phyloP scores from a whole-genome alignment of 1,140 invertebrate species.

The Drosophila willistoni region DNA sequence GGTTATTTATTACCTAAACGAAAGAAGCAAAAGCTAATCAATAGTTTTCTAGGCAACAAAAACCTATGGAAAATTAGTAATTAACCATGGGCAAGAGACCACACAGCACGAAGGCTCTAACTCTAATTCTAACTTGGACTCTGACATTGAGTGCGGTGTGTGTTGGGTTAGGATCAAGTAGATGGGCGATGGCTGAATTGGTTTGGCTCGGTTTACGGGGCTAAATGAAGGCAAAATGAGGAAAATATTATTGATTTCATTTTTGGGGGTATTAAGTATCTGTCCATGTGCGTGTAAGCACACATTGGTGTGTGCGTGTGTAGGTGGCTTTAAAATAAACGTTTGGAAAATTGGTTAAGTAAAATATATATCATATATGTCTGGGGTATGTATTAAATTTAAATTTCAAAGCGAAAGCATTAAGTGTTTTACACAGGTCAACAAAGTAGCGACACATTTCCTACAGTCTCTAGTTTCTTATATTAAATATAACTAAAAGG shows the following conservation, averaged over 20 bases:
- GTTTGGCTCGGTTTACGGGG: no score
- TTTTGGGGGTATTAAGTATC: constrained; percentile 9
- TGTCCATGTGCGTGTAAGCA: background rate
- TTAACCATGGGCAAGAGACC: constrained; percentile 35
- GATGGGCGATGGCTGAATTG: background rate
- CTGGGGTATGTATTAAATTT: background rate
- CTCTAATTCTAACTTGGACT: background rate
- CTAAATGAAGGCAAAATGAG: background rate
- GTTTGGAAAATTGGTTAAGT: background rate
- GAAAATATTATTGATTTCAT: constrained; percentile 21
- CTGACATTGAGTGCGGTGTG: constrained; percentile 9
- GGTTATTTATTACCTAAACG: constrained; percentile 66
- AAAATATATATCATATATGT: background rate
- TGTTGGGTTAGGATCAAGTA: constrained; percentile 11
- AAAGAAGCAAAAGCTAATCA: constrained; percentile 52
- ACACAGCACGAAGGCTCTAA: constrained; percentile 3
- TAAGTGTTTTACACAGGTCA: background rate
- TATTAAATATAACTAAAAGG: no score
- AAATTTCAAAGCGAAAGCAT: background rate
- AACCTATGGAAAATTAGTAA: constrained; percentile 48
- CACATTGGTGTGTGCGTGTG: background rate
- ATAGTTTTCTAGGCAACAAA: constrained; percentile 45
- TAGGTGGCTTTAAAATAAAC: constrained; percentile 3
- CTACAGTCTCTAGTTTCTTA: no score
- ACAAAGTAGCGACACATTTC: no score